phyloP scores from a whole-genome alignment of 2,797 vertebrate genomes.

The Coendou prehensilis region DNA sequence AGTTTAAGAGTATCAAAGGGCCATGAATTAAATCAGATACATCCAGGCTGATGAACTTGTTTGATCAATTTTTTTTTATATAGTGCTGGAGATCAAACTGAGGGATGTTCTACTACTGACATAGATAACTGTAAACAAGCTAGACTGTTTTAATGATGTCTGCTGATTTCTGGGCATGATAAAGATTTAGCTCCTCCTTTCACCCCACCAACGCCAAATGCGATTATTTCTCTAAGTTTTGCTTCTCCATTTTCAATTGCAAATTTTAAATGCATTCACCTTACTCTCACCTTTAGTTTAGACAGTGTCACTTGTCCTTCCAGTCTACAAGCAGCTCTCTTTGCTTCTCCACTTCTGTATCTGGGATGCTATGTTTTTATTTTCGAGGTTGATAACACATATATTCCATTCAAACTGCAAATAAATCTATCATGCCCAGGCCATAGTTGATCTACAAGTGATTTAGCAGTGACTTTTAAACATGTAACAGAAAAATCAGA shows the following conservation, averaged over 20 bases:
- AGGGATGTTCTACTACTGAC: neutral
- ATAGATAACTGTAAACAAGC: neutral
- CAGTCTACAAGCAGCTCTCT: neutral
- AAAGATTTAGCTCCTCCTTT: neutral
- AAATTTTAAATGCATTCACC: neutral
- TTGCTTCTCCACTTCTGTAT: neutral
- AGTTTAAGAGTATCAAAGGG: fast-evolving
- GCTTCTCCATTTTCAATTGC: neutral
- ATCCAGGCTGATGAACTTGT: fast-evolving
- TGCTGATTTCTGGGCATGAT: neutral
- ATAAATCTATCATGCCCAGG: neutral
- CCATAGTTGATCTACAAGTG: neutral
- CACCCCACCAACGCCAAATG: neutral
- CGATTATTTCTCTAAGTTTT: neutral
- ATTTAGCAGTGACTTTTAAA: neutral
- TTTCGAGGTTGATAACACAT: neutral
- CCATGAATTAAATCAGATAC: too few relatives aligned
- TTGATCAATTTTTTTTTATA: neutral
- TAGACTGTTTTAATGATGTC: neutral
- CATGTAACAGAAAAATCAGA: neutral
- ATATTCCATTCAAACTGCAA: neutral
- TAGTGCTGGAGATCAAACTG: neutral
- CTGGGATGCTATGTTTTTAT: neutral
- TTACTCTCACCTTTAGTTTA: neutral
- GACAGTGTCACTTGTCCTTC: neutral